Evolutionary conservation across 1,140 invertebrate species (phyloP).

Genomic region (Drosophila mauritiana): DNA sequence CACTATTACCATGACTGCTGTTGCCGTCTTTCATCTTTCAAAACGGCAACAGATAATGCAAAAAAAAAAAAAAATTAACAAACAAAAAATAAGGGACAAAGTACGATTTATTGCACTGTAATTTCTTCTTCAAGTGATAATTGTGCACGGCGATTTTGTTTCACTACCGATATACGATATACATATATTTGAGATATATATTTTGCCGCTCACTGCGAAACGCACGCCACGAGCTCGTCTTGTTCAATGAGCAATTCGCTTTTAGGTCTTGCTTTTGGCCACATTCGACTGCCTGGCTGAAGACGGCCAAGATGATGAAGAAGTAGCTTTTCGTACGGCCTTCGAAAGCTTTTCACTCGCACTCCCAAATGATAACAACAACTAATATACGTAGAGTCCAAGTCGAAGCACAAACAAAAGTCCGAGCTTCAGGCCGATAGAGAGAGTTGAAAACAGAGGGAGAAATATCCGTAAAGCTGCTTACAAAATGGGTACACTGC

Average conservation of each 20-base stretch:
- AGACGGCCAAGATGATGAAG: conserved; percentile 23
- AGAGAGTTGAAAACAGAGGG: conserved; percentile 12
- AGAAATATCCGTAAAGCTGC: conserved; percentile 24
- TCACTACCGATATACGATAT: conserved; percentile 31
- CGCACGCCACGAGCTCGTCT: conserved; percentile 76
- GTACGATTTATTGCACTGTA: conserved; percentile 16
- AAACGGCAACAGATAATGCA: conserved; percentile 22
- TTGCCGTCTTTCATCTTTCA: conserved; percentile 29
- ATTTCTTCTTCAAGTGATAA: conserved; percentile 16
- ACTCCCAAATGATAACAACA: conserved; percentile 15
- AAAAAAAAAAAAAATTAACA: conserved; percentile 24
- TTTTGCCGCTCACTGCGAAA: conserved; percentile 56
- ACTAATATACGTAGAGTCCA: background rate
- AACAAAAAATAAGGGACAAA: conserved; percentile 26
- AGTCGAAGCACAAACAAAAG: conserved; percentile 7
- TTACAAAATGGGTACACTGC: conserved; percentile 12
- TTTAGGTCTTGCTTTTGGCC: conserved; percentile 29
- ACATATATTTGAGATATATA: background rate
- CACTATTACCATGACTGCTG: conserved; percentile 54
- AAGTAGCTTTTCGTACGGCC: conserved; percentile 32
- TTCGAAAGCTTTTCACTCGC: conserved; percentile 37
- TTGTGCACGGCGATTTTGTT: conserved; percentile 29
- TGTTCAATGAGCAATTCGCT: conserved; percentile 75
- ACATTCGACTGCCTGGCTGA: conserved; percentile 20
- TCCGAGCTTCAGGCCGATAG: conserved; percentile 8